These are phyloP conservation scores for Gadus macrocephalus DNA, from an alignment of 2,113 vertebrate species.

Conservation along the genomic window DNA sequence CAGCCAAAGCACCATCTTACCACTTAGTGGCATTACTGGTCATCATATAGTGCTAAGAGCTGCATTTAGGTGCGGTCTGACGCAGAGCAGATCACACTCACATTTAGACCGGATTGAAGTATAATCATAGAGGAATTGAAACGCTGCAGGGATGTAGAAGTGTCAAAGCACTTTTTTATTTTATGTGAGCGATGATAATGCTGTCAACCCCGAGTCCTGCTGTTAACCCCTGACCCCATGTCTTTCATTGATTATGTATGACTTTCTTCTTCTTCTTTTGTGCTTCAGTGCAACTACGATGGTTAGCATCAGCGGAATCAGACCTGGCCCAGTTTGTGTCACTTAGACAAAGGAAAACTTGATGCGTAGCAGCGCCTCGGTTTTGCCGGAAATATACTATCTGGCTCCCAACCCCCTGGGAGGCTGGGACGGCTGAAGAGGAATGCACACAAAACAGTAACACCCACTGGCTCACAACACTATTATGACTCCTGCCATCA, in stretches of 20 bases:
- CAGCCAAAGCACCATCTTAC: neutral
- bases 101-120: constrained; percentile 17
- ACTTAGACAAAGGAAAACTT: constrained; percentile 11
- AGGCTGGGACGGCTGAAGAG: constrained; percentile 17
- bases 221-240: no score
- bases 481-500: constrained; percentile 2
- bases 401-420: neutral
- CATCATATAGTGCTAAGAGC: constrained; percentile 20
- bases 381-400: constrained; percentile 28
- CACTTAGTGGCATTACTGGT: constrained; percentile 6
- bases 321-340: constrained; percentile 1
- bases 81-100: constrained; percentile 6
- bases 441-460: constrained; percentile 2
- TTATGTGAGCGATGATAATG: no score
- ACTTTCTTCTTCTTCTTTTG: neutral
- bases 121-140: constrained; percentile 45
- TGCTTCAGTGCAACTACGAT: constrained; percentile 38
- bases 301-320: constrained; percentile 34
- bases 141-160: constrained; percentile 10
- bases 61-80: constrained; percentile 26
- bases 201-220: no score
- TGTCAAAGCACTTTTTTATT: constrained; percentile 5
- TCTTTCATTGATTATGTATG: constrained; percentile 34
- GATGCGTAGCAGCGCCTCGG: constrained; percentile 8
- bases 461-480: no score